Evolutionary conservation across 64 coral and sea anemone genomes (phyloP).

Genomic region (Exaiptasia diaphana): DNA sequence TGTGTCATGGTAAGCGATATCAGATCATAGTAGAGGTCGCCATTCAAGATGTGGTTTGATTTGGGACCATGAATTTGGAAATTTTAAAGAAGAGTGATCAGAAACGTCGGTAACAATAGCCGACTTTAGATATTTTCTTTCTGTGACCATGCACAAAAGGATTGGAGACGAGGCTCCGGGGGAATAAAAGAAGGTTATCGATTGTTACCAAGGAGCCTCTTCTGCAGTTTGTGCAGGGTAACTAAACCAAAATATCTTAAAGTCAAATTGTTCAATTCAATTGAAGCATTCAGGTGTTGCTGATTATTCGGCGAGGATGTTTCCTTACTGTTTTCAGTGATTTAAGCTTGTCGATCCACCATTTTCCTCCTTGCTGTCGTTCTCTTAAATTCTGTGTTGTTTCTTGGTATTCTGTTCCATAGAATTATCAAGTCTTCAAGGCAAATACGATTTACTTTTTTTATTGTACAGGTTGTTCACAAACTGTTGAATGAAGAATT

Average conservation of each 20-base stretch:
- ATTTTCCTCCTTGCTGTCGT: background rate
- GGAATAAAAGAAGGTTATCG: too few species aligned
- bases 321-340: too few species aligned
- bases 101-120: background rate
- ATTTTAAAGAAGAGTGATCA: background rate
- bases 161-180: too few species aligned
- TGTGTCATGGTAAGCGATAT: background rate
- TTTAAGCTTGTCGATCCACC: background rate
- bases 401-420: background rate
- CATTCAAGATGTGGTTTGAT: background rate
- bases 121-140: background rate
- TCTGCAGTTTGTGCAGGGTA: too few species aligned
- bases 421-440: background rate
- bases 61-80: background rate
- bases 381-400: background rate
- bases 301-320: too few species aligned
- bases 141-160: too few species aligned
- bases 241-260: too few species aligned
- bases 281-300: too few species aligned
- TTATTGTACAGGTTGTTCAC: constrained; percentile 24
- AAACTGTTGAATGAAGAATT: constrained; percentile 4
- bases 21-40: background rate
- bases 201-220: too few species aligned
- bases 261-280: background rate
- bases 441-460: background rate